These are phyloP conservation scores for Conger conger DNA, from an alignment of 2,113 vertebrate species.

Conservation along the genomic window DNA sequence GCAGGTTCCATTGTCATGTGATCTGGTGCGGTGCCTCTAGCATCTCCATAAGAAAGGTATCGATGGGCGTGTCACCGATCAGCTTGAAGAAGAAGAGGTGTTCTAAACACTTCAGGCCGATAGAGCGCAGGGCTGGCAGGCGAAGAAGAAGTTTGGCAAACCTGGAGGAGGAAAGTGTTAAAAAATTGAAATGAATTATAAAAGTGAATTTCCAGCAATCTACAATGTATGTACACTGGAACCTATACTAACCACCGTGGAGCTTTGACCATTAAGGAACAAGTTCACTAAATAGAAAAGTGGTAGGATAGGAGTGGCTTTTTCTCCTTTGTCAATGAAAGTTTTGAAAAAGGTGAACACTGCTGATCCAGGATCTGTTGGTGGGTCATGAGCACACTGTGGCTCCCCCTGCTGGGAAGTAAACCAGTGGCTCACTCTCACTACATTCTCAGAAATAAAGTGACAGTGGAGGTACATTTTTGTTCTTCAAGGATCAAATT, in stretches of 20 bases:
- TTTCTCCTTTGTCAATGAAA: neutral
- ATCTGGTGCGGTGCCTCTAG: slow-evolving; percentile 79
- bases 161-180: slow-evolving; percentile 50
- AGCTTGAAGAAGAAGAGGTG: slow-evolving; percentile 87
- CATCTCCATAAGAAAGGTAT: slow-evolving; percentile 88
- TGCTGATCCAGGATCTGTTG: no score
- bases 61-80: slow-evolving; percentile 81
- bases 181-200: neutral
- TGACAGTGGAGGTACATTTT: no score
- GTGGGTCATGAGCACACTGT: no score
- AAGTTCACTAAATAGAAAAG: neutral
- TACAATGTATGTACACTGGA: neutral
- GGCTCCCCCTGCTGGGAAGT: no score
- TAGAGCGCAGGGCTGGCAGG: slow-evolving; percentile 77
- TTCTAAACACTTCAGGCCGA: slow-evolving; percentile 80
- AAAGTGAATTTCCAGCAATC: neutral
- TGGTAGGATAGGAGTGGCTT: neutral
- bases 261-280: neutral
- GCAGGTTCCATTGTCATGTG: slow-evolving; percentile 63
- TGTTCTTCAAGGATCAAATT: no score
- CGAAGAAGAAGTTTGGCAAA: slow-evolving; percentile 81
- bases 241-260: neutral
- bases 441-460: no score
- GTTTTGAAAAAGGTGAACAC: no score
- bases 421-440: no score